Evolutionary conservation across 2,888 invertebrate species (phyloP).

Genomic region (Drosophila tripunctata): DNA sequence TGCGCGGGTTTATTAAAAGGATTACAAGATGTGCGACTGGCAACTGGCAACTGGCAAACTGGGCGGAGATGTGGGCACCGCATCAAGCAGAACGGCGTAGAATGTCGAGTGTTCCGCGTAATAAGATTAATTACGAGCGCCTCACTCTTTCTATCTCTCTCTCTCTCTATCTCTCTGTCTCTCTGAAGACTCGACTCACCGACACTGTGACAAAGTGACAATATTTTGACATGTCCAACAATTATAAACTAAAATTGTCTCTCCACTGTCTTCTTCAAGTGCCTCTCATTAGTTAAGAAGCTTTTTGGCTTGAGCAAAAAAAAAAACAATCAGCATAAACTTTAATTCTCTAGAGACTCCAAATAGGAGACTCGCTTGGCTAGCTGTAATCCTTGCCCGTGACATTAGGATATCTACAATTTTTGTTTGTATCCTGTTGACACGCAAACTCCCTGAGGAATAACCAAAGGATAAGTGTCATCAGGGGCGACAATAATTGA

Average conservation of each 20-base stretch:
- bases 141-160: conserved; percentile 35
- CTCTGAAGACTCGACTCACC: neutral
- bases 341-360: conserved; percentile 8
- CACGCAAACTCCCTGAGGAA: conserved; percentile 50
- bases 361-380: conserved; percentile 2
- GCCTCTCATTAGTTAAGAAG: conserved; percentile 67
- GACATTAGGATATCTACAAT: conserved; percentile 65
- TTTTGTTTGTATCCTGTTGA: conserved; percentile 50
- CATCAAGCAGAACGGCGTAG: neutral
- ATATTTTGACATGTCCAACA: conserved; percentile 66
- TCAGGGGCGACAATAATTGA: conserved; percentile 56
- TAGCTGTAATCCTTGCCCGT: conserved; percentile 54
- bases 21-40: conserved; percentile 56
- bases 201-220: conserved; percentile 28
- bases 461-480: conserved; percentile 37
- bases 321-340: conserved; percentile 26
- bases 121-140: conserved; percentile 72
- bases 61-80: conserved; percentile 15
- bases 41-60: too few species aligned
- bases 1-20: conserved; percentile 74
- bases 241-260: conserved; percentile 44
- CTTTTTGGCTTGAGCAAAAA: too few species aligned
- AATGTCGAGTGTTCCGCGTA: conserved; percentile 23
- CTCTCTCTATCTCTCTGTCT: too few species aligned
- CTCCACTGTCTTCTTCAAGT: conserved; percentile 51